Percentiles rank a stretch among this genome's conserved stretches.
These are phyloP conservation scores for Turritopsis dohrnii DNA, from an alignment of 30 jellyfish, hydroid and myxozoan genomes.

Conservation along the genomic window DNA sequence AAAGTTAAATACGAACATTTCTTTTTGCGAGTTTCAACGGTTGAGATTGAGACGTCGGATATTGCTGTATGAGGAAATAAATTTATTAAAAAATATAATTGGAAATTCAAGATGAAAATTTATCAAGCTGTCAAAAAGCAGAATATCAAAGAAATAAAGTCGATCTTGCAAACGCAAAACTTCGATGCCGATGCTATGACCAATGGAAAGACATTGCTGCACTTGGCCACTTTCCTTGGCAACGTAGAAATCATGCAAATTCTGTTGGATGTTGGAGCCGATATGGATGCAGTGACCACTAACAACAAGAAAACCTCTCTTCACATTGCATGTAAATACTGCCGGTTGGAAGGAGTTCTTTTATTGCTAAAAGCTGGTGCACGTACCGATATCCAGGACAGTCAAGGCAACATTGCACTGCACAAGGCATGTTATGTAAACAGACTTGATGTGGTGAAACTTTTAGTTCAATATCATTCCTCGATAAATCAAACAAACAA, in stretches of 20 bases:
- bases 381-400: slow-evolving; percentile 65
- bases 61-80: too few species aligned
- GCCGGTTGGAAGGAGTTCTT: slow-evolving; percentile 61
- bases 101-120: background rate
- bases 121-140: background rate
- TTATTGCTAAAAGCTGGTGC: slow-evolving; percentile 68
- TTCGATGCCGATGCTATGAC: background rate
- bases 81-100: too few species aligned
- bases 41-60: too few species aligned
- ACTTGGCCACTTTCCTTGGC: background rate
- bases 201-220: background rate
- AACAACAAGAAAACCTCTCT: background rate
- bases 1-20: background rate
- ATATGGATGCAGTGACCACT: background rate
- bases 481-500: background rate
- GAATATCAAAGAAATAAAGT: background rate
- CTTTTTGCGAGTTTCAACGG: too few species aligned
- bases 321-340: slow-evolving; percentile 63
- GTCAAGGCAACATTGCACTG: background rate
- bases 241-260: background rate
- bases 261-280: background rate
- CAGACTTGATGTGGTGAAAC: background rate
- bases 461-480: background rate
- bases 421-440: background rate
- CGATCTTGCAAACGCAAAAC: background rate